A percentile compares a stretch with the other conserved stretches of the same genome.
phyloP scores from a whole-genome alignment of 2,113 vertebrate genomes.

The Trichechus manatus region DNA sequence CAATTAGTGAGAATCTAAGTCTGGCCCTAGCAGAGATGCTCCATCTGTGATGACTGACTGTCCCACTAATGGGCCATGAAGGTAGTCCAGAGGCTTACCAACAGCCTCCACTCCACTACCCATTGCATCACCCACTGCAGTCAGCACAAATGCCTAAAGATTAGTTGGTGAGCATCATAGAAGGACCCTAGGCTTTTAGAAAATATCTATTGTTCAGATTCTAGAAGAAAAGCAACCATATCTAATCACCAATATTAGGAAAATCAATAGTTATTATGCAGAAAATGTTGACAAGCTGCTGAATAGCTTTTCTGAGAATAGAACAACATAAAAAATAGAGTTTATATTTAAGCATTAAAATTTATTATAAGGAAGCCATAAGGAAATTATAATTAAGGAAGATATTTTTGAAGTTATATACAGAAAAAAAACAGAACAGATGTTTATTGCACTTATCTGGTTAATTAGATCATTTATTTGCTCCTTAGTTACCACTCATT shows the following conservation, averaged over 20 bases:
- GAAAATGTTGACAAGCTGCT: background rate
- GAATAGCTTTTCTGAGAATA: background rate
- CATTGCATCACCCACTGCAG: background rate
- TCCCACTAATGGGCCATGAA: background rate
- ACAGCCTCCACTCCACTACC: no score
- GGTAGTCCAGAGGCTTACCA: fast-evolving
- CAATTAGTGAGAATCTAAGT: background rate
- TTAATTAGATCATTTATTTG: background rate
- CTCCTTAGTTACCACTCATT: background rate
- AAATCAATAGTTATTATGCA: background rate
- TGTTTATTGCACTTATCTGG: background rate
- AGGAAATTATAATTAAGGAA: background rate
- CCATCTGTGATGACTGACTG: fast-evolving
- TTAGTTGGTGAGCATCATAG: background rate
- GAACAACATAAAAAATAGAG: background rate
- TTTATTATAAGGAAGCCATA: background rate
- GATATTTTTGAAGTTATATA: background rate
- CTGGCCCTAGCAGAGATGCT: fast-evolving
- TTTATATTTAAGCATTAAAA: background rate
- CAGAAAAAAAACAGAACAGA: background rate
- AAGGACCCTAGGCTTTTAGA: background rate
- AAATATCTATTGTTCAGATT: background rate
- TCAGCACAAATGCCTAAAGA: background rate
- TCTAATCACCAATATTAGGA: background rate
- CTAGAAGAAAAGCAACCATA: background rate